Percentiles rank a stretch among this genome's conserved stretches.
Evolutionary conservation across 2,888 invertebrate genomes (phyloP).

Genomic region (Brachylomia viminalis): DNA sequence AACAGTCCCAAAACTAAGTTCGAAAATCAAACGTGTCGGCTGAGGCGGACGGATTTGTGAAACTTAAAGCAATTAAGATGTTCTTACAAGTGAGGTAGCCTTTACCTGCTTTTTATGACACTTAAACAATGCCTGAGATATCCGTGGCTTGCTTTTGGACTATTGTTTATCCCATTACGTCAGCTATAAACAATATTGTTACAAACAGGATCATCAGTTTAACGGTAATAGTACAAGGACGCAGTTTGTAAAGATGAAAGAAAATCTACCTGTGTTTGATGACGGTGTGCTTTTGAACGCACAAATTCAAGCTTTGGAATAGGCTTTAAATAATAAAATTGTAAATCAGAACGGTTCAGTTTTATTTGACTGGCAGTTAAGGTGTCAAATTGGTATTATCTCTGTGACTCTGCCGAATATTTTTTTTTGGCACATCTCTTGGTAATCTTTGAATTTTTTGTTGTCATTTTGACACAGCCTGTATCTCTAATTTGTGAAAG

Average conservation of each 20-base stretch:
- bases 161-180: conserved; percentile 88
- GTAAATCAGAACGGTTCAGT: conserved; percentile 50
- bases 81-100: conserved; percentile 87
- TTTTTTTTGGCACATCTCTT: conserved; percentile 2
- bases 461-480: conserved; percentile 10
- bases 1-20: conserved; percentile 4
- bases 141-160: conserved; percentile 63
- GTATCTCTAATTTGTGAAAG: conserved; percentile 1
- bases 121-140: conserved; percentile 77
- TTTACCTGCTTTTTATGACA: conserved; percentile 87
- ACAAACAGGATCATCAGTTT: conserved; percentile 85
- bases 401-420: conserved; percentile 23
- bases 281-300: conserved; percentile 59
- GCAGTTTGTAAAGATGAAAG: conserved; percentile 68
- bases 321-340: conserved; percentile 47
- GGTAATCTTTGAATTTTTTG: conserved; percentile 1
- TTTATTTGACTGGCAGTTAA: conserved; percentile 32
- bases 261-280: conserved; percentile 75
- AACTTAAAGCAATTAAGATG: conserved; percentile 81
- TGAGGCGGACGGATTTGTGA: conserved; percentile 73
- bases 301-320: conserved; percentile 42
- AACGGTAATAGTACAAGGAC: conserved; percentile 81
- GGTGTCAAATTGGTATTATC: conserved; percentile 15
- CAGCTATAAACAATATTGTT: conserved; percentile 80
- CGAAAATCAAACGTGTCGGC: conserved; percentile 73